Base-by-base conservation (phyloP, 1,140 invertebrate species). In the Berghia stephanieae region DNA sequence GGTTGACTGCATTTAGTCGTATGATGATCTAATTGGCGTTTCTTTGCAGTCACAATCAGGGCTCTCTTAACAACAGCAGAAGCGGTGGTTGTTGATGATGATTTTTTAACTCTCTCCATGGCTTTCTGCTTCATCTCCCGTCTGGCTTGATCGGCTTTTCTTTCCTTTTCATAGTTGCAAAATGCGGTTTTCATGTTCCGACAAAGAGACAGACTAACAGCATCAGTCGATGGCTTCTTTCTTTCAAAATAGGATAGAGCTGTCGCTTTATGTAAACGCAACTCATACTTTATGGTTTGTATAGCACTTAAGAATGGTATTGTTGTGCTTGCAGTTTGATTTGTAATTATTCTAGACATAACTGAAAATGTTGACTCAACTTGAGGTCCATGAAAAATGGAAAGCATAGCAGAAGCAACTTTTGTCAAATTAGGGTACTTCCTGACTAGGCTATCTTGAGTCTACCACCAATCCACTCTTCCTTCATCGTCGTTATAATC, bases 351-450 rank as follows among this genome's bases (percentile, higher is more conserved):
- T 31, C 78, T 70, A 21, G 42, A 52, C 78, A 80, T 80, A 3
- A 66, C 55, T 31, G 55, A 79, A 60, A 81, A 81, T 36, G 78
- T 44, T 57, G 38, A 74, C 44, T 81, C 80, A 38, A 81, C 81
- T 21, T 44, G 42, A 44, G 79, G 79, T 5, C 79, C 81, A 80
- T 82, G 81, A 43, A 82, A 82, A n/a, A 78, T 71, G 1, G 71
- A 71, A 2, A 80, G 69, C 5, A 31, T 63, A 3, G 79, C 77
- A 3, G 16, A 13, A 13, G 63, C 81, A 36, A 79, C 69, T 73
- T 63, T 79, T 31, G 31, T 49, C 46, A 80, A 75, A 18, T 40
- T 31, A 2, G 81, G 76, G 38, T 75, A 79, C 38, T 72, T 73
- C 24, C 24, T 36, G n/a, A 31, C 36, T 70, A 77, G 44, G 3